Evolutionary conservation across 2,113 vertebrate genomes (phyloP).

Genomic region (Neotragus pygmaeus): DNA sequence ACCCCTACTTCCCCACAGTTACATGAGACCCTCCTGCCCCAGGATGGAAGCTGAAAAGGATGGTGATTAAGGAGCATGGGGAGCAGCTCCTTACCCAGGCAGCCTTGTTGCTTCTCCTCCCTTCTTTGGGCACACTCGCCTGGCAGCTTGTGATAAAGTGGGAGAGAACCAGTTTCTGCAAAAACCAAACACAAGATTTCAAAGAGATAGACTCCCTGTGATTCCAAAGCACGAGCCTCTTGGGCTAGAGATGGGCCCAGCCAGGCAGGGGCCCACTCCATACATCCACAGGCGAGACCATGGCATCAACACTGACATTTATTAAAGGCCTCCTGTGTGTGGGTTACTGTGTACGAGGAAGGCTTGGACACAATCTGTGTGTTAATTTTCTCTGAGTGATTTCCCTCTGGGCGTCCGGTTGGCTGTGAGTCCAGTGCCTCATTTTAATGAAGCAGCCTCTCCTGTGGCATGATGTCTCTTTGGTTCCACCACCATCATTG

Average conservation of each 20-base stretch:
- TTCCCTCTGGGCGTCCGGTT: neutral
- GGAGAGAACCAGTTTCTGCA: neutral
- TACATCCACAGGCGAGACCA: rapidly evolving
- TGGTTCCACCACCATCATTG: rapidly evolving
- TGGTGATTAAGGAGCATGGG: rapidly evolving
- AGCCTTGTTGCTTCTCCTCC: neutral
- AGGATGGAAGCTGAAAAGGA: neutral
- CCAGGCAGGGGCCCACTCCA: rapidly evolving
- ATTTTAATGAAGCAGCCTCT: too few relatives aligned
- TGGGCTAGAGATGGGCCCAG: neutral
- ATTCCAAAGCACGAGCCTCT: neutral
- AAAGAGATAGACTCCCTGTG: neutral
- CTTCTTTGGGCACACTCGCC: neutral
- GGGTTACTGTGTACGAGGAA: rapidly evolving
- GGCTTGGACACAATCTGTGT: rapidly evolving
- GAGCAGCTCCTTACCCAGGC: rapidly evolving
- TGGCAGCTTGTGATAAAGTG: neutral
- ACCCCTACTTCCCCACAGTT: neutral
- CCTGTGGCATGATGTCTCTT: neutral
- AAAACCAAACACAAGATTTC: neutral
- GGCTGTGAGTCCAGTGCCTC: rapidly evolving
- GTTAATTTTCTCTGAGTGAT: neutral
- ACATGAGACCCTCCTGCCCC: neutral
- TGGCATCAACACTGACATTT: rapidly evolving
- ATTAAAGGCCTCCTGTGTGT: neutral